phyloP scores from a whole-genome alignment of 1,140 invertebrate species.

The Brachionus sp. region DNA sequence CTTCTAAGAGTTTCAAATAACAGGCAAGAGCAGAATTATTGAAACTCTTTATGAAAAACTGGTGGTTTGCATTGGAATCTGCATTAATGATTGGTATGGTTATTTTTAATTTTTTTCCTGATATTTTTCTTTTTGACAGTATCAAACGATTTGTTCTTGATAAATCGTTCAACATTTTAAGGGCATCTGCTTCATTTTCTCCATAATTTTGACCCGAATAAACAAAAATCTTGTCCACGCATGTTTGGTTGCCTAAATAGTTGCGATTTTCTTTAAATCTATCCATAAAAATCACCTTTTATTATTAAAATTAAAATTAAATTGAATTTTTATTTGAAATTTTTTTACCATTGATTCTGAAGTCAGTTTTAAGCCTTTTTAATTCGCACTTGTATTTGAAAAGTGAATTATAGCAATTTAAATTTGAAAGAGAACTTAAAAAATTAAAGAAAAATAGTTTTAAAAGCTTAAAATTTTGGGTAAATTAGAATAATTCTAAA shows the following conservation, averaged over 20 bases:
- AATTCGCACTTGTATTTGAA: slow-evolving; percentile 21
- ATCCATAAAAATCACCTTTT: neutral
- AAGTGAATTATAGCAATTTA: neutral
- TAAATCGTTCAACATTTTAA: slow-evolving; percentile 2
- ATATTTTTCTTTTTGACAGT: neutral
- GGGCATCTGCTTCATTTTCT: neutral
- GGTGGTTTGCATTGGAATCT: neutral
- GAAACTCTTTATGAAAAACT: slow-evolving; percentile 4
- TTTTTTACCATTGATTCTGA: neutral
- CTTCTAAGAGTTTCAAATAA: neutral
- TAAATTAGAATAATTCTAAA: neutral
- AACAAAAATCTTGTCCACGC: neutral
- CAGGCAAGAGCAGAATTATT: neutral
- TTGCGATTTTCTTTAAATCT: neutral
- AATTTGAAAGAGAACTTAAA: neutral
- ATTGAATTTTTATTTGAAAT: neutral
- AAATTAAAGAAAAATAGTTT: neutral
- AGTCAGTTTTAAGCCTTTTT: neutral
- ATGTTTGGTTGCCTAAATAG: neutral
- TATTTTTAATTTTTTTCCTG: neutral
- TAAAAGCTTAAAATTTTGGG: neutral
- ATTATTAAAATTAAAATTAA: neutral
- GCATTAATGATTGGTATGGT: neutral
- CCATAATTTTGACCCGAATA: slow-evolving; percentile 29
- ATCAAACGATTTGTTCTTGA: neutral